Evolutionary conservation across 2,888 invertebrate genomes (phyloP), one percentile per base, ranked within the genome.

Genomic region (Coleophora flavipennella): DNA sequence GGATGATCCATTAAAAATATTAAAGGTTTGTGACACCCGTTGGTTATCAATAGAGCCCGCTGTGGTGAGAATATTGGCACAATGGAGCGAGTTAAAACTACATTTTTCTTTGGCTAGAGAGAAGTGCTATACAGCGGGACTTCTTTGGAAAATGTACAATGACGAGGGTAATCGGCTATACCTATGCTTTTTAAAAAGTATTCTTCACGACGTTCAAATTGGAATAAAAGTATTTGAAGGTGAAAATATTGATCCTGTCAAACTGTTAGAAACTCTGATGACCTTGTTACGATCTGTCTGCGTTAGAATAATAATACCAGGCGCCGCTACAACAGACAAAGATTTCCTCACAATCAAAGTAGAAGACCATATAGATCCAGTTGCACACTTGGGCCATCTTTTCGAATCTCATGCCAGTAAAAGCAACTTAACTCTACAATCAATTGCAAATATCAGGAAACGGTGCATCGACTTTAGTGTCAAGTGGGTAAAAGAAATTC

Each of bases 11-110:
- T 41, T 62, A 20, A 60, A 59, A 53, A 58, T 62, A 25, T 38
- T 51, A 11, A 42, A 51, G 38, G 26, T 45, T 14, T 53, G 58
- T 44, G 44, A 47, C 10, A 57, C 59, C 9, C 41, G 56, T 14
- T 60, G 59, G 56, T 38, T 61, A n/a, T 57, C 59, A 8, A 50
- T 61, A 35, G 57, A 62, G 44, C 46, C 48, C 13, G 53, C 62
- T 12, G 50, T 60, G 3, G 27, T 25, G 12, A 45, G 53, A 42
- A 58, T 59, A 38, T 33, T 55, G n/a, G 27, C 44, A 11, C 59
- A 58, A 45, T 60, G 49, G 53, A 11, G 51, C 13, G 53, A 51
- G 35, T 33, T 57, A 10, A 51, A 46, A 40, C 34, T 49, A 3
- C 46, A 46, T 41, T 55, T 54, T 38, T 32, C 35, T 26, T 14